These are phyloP conservation scores for Heptranchias perlo DNA, from an alignment of 2,113 vertebrate species.

Conservation along the genomic window DNA sequence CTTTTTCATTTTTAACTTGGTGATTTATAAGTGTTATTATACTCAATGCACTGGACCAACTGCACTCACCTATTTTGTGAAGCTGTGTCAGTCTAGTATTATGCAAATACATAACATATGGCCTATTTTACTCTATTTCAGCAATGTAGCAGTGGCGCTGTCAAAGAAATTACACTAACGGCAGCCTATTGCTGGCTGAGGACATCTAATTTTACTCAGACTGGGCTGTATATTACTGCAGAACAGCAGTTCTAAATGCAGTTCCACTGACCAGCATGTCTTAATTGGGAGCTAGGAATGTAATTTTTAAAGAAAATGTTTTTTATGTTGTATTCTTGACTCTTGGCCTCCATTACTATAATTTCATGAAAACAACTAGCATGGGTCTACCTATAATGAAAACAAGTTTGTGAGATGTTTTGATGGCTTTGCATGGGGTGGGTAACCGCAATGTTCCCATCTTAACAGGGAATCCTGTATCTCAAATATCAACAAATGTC, in stretches of 20 bases:
- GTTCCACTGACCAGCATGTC: background rate
- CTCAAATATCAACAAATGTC: background rate
- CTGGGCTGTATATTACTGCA: background rate
- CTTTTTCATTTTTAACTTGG: background rate
- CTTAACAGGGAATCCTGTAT: background rate
- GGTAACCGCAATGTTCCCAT: background rate
- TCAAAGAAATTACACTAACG: slow-evolving; percentile 10
- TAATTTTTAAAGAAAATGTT: slow-evolving; percentile 15
- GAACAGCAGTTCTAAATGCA: background rate
- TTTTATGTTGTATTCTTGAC: background rate
- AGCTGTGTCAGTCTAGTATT: background rate
- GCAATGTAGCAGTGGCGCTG: background rate
- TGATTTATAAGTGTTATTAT: background rate
- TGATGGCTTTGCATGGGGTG: background rate
- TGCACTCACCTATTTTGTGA: background rate
- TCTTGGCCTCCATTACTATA: slow-evolving; percentile 12
- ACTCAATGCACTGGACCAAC: background rate
- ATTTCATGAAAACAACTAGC: slow-evolving; percentile 23
- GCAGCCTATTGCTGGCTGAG: background rate
- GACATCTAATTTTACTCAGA: slow-evolving; percentile 4
- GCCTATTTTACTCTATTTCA: background rate
- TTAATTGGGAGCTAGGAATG: background rate
- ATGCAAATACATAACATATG: background rate
- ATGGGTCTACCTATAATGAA: background rate
- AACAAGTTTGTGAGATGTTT: background rate